Percentiles rank a stretch among this genome's conserved stretches.
phyloP scores from a whole-genome alignment of 2,888 invertebrate genomes.

The Drosophila prolongata region DNA sequence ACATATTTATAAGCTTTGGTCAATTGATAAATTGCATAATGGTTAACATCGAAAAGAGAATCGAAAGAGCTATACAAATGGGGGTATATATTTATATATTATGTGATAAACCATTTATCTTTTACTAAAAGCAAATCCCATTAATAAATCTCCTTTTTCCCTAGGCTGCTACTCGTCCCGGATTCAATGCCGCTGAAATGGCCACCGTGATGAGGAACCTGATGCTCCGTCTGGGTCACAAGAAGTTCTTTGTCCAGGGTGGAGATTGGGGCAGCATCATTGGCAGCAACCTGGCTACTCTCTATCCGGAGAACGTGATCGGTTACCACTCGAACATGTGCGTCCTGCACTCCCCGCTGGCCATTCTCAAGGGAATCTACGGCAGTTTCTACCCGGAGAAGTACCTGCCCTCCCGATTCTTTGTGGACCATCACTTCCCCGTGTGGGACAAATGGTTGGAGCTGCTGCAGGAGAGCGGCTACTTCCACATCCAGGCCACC shows the following conservation, averaged over 20 bases:
- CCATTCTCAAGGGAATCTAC: slow-evolving; percentile 83
- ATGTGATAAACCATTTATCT: too few species aligned
- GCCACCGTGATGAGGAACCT: slow-evolving; percentile 87
- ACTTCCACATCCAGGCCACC: slow-evolving; percentile 92
- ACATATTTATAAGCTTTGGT: too few species aligned
- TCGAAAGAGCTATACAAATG: too few species aligned
- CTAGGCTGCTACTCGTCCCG: slow-evolving; percentile 76
- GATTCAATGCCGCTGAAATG: slow-evolving; percentile 85
- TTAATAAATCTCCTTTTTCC: background rate
- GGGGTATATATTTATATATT: too few species aligned
- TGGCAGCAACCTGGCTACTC: slow-evolving; percentile 86
- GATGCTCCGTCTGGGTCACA: slow-evolving; percentile 88
- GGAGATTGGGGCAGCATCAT: slow-evolving; percentile 93
- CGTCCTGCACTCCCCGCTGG: slow-evolving; percentile 71
- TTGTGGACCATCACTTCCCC: slow-evolving; percentile 86
- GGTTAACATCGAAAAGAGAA: too few species aligned
- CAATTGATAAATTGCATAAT: too few species aligned
- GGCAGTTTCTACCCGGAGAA: slow-evolving; percentile 85
- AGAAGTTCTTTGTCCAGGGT: slow-evolving; percentile 89
- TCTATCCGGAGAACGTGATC: slow-evolving; percentile 87
- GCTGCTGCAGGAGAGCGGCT: slow-evolving; percentile 85
- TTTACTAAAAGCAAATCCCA: too few species aligned
- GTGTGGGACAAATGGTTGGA: slow-evolving; percentile 66
- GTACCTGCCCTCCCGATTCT: slow-evolving; percentile 85
- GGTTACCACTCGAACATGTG: slow-evolving; percentile 89